Base-by-base conservation (phyloP, 2,888 invertebrate species). In the Hololepta plana region DNA sequence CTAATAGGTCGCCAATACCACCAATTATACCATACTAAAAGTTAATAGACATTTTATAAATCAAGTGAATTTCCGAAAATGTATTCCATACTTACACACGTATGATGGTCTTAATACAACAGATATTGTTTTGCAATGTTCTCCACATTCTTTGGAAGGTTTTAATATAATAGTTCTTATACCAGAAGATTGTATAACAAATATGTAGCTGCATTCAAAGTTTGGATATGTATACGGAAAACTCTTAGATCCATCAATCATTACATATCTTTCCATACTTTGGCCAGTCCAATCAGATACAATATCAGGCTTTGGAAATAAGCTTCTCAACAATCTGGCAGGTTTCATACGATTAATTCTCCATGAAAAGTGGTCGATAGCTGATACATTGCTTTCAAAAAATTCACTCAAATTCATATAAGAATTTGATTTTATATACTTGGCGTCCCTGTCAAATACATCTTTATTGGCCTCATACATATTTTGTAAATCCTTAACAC, bases 21-120 rank as follows among this genome's bases (percentile, higher is more conserved):
- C 77, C 79, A 80, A 47, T 79, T 80, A 47, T 77, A 80, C 68
- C 73, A 76, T 39, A 80, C 80, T 80, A 57, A 36, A 67, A 67
- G n/a, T n/a, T n/a, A n/a, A n/a, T n/a, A n/a, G n/a, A n/a, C n/a
- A n/a, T n/a, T n/a, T n/a, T n/a, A n/a, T n/a, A n/a, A n/a, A n/a
- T n/a, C n/a, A n/a, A n/a, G n/a, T n/a, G n/a, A n/a, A n/a, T 26
- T 4, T 4, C 11, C 9, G 26, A n/a, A n/a, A 17, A 3, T 53
- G 72, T 9, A 31, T 43, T 5, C 19, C 27, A 29, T 35, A 67
- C 80, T 71, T 67, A 87, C 87, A 64, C 43, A 81, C 68, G 58
- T 80, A 70, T 26, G 72, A 61, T 40, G 68, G 68, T 28, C 72
- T 66, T 35, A 88, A 56, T 35, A 75, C 60, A 34, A 82, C 59